These are phyloP conservation scores for Glaucopsyche alexis DNA, from an alignment of 2,888 invertebrate genomes.

Conservation along the genomic window DNA sequence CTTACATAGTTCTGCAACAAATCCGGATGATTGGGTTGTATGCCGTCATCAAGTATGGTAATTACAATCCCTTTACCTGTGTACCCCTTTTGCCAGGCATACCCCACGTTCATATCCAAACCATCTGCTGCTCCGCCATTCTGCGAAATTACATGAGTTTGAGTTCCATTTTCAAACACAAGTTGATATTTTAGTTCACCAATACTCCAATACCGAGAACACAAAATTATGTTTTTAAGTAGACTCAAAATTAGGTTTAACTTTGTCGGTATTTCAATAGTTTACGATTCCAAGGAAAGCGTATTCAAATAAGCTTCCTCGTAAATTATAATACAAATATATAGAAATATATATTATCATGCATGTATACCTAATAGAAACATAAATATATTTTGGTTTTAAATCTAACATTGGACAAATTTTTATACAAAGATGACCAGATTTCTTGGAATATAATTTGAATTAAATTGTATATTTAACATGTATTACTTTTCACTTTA, in stretches of 20 bases:
- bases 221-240: background rate
- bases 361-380: no score
- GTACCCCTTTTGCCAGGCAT: conserved; percentile 97
- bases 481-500: no score
- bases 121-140: conserved; percentile 96
- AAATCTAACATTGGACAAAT: no score
- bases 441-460: no score
- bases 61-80: conserved; percentile 98
- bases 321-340: background rate
- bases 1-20: conserved; percentile 94
- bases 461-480: no score
- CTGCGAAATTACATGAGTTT: conserved; percentile 69
- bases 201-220: background rate
- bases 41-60: conserved; percentile 98
- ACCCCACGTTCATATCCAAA: conserved; percentile 96
- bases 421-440: no score
- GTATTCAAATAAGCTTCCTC: background rate
- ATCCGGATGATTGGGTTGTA: conserved; percentile 97
- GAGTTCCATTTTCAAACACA: conserved; percentile 16
- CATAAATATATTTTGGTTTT: no score
- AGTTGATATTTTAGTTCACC: background rate
- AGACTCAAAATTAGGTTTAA: background rate
- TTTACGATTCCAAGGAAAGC: background rate
- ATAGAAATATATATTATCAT: background rate
- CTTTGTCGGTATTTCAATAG: background rate